Evolutionary conservation across 1,140 invertebrate genomes (phyloP).

Genomic region (Pachyrhynchus sulphureomaculatus): DNA sequence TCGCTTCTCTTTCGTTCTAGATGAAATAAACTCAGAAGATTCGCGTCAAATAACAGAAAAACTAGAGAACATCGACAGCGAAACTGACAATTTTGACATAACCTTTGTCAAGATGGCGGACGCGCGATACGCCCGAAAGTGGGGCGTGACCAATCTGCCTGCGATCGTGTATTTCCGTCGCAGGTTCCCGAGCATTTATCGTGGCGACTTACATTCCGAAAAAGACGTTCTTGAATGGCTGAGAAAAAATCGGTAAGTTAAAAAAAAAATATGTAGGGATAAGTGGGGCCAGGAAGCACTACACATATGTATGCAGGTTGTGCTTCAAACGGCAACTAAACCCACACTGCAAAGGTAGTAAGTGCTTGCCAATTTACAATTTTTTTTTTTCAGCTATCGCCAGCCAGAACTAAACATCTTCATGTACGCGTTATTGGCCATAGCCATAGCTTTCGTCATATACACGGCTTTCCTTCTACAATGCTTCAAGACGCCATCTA

Average conservation of each 20-base stretch:
- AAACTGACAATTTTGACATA: slow-evolving; percentile 92
- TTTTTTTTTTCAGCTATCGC: slow-evolving; percentile 60
- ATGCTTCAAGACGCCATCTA: slow-evolving; percentile 73
- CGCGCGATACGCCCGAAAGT: slow-evolving; percentile 86
- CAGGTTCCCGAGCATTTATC: slow-evolving; percentile 90
- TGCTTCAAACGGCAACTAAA: too few species aligned
- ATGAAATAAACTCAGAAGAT: slow-evolving; percentile 76
- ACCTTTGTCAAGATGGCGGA: slow-evolving; percentile 95
- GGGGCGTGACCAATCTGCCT: slow-evolving; percentile 91
- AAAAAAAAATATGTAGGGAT: not conserved
- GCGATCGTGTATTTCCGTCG: slow-evolving; percentile 92
- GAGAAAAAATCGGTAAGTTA: slow-evolving; percentile 73
- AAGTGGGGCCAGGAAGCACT: not conserved
- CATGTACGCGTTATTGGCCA: slow-evolving; percentile 88
- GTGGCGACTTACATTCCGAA: slow-evolving; percentile 83
- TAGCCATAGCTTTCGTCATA: slow-evolving; percentile 81
- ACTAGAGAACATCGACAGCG: slow-evolving; percentile 88
- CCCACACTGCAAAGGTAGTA: too few species aligned
- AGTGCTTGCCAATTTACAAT: too few species aligned
- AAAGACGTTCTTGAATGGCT: slow-evolving; percentile 91
- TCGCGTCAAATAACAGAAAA: slow-evolving; percentile 79
- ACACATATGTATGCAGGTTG: too few species aligned
- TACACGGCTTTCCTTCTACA: slow-evolving; percentile 90
- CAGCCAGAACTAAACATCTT: slow-evolving; percentile 92
- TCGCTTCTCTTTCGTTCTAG: too few species aligned